Base-by-base conservation (phyloP, 1,140 invertebrate species). In the Penaeus vannamei region DNA sequence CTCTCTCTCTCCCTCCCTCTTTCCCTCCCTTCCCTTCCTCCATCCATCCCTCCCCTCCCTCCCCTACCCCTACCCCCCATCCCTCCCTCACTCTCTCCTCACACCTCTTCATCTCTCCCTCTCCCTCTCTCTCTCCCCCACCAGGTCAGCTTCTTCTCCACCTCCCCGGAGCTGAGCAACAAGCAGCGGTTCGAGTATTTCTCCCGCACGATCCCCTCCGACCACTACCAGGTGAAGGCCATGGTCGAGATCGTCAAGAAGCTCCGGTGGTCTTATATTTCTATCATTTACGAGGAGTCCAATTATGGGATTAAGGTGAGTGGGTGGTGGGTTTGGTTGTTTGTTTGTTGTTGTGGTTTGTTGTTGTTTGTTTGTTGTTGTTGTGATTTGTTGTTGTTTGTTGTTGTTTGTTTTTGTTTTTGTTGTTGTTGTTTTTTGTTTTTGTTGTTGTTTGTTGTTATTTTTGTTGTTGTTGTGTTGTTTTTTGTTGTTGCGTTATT, bases 111-210 rank as follows among this genome's bases (percentile, higher is more conserved):
- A 60, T 26, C 53, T 64, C 61, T 59, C 53, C 17, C 53, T 46
- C 46, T 7, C 53, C n/a, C 53, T 32, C 81, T 20, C 61, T 32
- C 12, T 60, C 59, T 61, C 61, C 23, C 81, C 77, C 36, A n/a
- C 3, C 94, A 98, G 98, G 97, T 98, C 2, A 98, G 97, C 1
- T 98, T 97, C 94, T 98, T 98, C 93, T 98, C 98, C 0, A 99
- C 98, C 3, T 98, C 97, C 91, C 97, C 98, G 0, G 98, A 98
- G 92, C 94, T 99, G 86, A 98, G 97, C 87, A 98, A 98, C 94
- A 98, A 98, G 92, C 97, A 98, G 91, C 95, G 98, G 10, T 99
- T 98, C 93, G 97, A 98, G 92, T 99, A 97, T 92, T 99, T 99
- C 93, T 96, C 97, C 2, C 94, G 98, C 60, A 99, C 98, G 1